phyloP scores from a whole-genome alignment of 2,888 invertebrate species.

The Troides aeacus region DNA sequence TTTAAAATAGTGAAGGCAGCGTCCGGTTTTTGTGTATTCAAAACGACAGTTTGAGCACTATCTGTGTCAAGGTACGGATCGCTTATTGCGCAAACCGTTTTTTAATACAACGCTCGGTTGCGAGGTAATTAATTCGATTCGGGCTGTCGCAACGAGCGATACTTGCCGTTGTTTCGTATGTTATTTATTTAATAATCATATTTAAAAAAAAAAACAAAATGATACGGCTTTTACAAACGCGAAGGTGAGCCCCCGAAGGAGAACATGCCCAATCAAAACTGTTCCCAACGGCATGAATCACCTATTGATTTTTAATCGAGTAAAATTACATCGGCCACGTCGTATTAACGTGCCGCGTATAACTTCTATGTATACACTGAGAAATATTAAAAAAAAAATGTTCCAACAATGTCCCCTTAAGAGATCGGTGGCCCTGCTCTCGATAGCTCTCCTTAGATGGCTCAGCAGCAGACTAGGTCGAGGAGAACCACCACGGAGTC shows the following conservation, averaged over 20 bases:
- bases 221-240: not conserved
- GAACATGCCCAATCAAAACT: too few relatives aligned
- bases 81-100: conserved; percentile 76
- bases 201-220: too few relatives aligned
- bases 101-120: conserved; percentile 76
- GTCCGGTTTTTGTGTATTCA: conserved; percentile 80
- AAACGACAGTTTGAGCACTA: conserved; percentile 76
- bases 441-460: conserved; percentile 79
- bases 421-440: conserved; percentile 76
- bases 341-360: too few relatives aligned
- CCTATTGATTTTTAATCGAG: too few relatives aligned
- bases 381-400: conserved; percentile 48
- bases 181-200: conserved; percentile 32
- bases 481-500: conserved; percentile 76
- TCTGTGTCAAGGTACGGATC: conserved; percentile 79
- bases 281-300: too few relatives aligned
- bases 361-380: conserved; percentile 22
- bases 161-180: conserved; percentile 63
- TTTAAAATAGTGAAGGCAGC: conserved; percentile 64
- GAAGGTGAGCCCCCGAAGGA: too few relatives aligned
- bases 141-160: conserved; percentile 72
- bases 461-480: conserved; percentile 77
- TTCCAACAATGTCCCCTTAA: conserved; percentile 67
- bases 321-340: too few relatives aligned
- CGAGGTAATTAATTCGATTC: conserved; percentile 79